Conservation (phyloP, 2,113 vertebrate genomes). For the Trogon surrucura region DNA sequence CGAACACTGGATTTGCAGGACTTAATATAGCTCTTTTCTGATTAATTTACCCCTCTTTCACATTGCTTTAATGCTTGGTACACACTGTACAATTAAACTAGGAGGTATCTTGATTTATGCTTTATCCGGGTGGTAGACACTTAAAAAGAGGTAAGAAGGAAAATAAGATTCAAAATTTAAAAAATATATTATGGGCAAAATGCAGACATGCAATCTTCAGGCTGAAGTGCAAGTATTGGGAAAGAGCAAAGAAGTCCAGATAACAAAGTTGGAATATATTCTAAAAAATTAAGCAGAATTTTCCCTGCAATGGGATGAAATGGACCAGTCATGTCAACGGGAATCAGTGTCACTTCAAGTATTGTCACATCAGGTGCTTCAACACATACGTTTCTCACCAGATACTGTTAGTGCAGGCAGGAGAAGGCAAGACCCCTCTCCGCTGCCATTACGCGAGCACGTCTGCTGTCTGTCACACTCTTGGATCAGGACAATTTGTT, state of each 20-base stretch:
- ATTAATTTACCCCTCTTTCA: not conserved
- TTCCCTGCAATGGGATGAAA: not conserved
- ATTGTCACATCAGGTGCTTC: not conserved
- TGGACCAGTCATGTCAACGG: accelerated
- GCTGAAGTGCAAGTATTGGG: not conserved
- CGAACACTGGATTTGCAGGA: not conserved
- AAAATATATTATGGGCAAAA: not conserved
- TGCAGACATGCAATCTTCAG: not conserved
- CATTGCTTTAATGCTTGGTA: not conserved
- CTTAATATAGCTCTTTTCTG: not conserved
- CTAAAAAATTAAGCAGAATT: not conserved
- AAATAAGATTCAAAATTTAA: not conserved
- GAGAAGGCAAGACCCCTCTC: not conserved
- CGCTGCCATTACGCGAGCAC: accelerated
- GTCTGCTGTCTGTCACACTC: not conserved
- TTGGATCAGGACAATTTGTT: not conserved
- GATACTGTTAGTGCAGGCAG: not conserved
- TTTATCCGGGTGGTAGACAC: not conserved
- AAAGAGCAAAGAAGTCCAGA: not conserved
- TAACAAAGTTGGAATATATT: not conserved
- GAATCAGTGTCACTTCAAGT: not conserved
- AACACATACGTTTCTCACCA: accelerated
- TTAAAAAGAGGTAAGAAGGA: not conserved
- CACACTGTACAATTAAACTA: not conserved
- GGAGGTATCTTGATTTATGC: not conserved